These are phyloP conservation scores for Gadopsis marmoratus DNA, from an alignment of 2,797 vertebrate species.

Conservation along the genomic window DNA sequence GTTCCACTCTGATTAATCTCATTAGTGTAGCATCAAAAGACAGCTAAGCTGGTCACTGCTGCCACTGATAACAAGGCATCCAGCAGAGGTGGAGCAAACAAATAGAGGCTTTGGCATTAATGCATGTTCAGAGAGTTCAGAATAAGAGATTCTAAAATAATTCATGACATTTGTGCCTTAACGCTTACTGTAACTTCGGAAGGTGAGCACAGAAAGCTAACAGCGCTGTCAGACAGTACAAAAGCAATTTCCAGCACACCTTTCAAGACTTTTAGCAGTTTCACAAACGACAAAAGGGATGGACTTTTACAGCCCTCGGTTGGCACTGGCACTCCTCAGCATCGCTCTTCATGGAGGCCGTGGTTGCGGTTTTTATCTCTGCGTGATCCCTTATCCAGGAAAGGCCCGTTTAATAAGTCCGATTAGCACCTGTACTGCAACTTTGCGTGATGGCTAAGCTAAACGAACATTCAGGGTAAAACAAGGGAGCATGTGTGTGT, in stretches of 20 bases:
- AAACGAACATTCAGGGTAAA: slow-evolving; percentile 47
- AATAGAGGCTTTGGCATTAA: slow-evolving; percentile 18
- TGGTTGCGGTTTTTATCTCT: slow-evolving; percentile 27
- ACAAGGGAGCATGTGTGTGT: slow-evolving; percentile 6
- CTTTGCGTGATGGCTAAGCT: slow-evolving; percentile 66
- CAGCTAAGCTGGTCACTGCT: slow-evolving; percentile 62
- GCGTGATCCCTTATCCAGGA: slow-evolving; percentile 49
- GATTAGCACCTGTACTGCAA: slow-evolving; percentile 59
- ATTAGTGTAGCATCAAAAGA: slow-evolving; percentile 73
- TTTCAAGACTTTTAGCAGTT: slow-evolving; percentile 36
- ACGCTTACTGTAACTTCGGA: background rate
- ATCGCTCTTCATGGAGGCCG: slow-evolving; percentile 15
- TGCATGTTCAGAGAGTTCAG: slow-evolving; percentile 16
- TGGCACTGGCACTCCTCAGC: background rate
- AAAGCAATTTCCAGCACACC: slow-evolving; percentile 1
- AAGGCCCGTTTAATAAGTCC: slow-evolving; percentile 56
- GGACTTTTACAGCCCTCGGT: background rate
- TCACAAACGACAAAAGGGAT: background rate
- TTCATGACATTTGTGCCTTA: background rate
- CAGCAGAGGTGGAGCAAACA: slow-evolving; percentile 52
- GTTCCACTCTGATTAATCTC: slow-evolving; percentile 75
- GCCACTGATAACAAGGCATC: slow-evolving; percentile 60
- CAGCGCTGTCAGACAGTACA: background rate
- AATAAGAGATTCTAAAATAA: slow-evolving; percentile 19
- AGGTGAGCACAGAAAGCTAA: slow-evolving; percentile 19